Conservation (phyloP, 2,888 invertebrate species). For the Drosophila subquinaria region DNA sequence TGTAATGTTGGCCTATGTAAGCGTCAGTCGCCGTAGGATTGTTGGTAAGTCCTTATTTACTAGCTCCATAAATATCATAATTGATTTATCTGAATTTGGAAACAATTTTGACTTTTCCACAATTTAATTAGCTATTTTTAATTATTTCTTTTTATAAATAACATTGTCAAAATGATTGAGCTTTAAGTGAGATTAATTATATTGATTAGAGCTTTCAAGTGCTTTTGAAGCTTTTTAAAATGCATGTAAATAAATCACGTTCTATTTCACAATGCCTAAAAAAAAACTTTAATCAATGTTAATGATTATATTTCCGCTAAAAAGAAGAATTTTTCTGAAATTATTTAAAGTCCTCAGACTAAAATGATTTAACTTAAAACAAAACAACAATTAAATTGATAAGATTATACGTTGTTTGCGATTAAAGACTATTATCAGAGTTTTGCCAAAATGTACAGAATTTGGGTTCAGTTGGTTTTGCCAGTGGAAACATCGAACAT, state of each 20-base stretch:
- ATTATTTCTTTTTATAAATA: constrained; percentile 8
- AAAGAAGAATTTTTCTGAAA: background rate
- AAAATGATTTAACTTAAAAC: background rate
- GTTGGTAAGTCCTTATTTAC: constrained; percentile 28
- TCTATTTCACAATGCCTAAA: background rate
- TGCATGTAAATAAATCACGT: background rate
- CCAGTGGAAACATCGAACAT: background rate
- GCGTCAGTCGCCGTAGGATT: constrained; percentile 10
- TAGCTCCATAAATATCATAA: background rate
- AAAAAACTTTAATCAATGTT: background rate
- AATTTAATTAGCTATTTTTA: background rate
- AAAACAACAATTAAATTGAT: background rate
- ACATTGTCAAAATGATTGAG: background rate
- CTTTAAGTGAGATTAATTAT: constrained; percentile 7
- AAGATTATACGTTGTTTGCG: background rate
- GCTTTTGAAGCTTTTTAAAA: background rate
- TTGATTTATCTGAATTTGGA: background rate
- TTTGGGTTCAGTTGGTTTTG: constrained; percentile 2
- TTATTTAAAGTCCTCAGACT: background rate
- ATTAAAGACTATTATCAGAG: constrained; percentile 1
- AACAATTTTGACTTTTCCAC: background rate
- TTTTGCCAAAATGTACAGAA: background rate
- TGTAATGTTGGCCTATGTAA: constrained; percentile 8
- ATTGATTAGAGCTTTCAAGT: background rate
- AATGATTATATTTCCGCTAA: background rate